Base-by-base conservation (phyloP, 2,797 vertebrate species). In the Arctocebus calabarensis region DNA sequence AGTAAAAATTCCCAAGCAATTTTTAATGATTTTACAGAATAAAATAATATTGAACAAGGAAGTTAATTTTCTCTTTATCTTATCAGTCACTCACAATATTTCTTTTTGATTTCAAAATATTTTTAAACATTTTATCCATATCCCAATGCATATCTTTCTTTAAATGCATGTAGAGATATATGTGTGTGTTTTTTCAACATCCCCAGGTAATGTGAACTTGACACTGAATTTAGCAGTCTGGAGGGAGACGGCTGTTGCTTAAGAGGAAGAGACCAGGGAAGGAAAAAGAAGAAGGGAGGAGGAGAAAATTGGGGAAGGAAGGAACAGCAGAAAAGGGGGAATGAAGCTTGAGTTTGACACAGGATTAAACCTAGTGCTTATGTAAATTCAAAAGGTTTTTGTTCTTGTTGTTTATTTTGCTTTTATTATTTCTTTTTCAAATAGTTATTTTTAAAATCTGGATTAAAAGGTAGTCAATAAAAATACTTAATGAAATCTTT, bases 21-120 rank as follows among this genome's bases (percentile, higher is more conserved):
- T 82, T 79, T 3, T 43, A 89, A 87, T 48, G 20, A 5, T 29
- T 64, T 86, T 88, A 52, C n/a, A 75, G 75, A 71, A 88, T 70
- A 84, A 88, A 52, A 73, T 13, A 57, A 4, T 32, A 0, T 81
- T 68, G 45, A 11, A 9, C 5, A 48, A 5, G 32, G 5, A 7
- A 48, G 61, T 45, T 55, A n/a, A 40, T 68, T 79, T 89, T 89
- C 43, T 37, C 13, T 95, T 32, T 48, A 59, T 57, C 13, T 7
- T 48, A 10, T 86, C 23, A n/a, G 25, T 70, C 20, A 34, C 3
- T 57, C 52, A 34, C 0, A 70, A 16, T 20, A 27, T 20, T 91
- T 61, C 13, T 29, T 85, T 82, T 64, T 25, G 5, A 73, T 62
- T 91, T 57, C 73, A 57, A 92, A 64, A 57, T 70, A 92, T 61